Evolutionary conservation across 2,797 vertebrate species (phyloP), one percentile per base, ranked within the genome.

Genomic region (Sebastes oblongus): DNA sequence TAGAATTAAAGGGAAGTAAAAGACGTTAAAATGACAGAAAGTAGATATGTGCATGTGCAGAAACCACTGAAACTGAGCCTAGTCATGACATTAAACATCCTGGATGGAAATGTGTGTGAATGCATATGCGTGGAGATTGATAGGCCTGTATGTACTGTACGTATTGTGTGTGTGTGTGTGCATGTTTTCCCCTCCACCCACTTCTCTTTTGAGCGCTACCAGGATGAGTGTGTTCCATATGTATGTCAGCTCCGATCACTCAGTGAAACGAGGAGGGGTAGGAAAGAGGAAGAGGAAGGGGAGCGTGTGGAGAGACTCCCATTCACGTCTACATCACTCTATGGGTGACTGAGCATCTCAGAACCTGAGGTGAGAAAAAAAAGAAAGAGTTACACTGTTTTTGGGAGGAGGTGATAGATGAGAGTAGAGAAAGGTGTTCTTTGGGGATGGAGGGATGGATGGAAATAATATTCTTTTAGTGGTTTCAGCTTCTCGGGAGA

Each of bases 201-300:
- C 30, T 4, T 36, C 46, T 34, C 27, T n/a, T 83, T 46, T 75
- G 85, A 93, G 82, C 24, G 86, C 88, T 85, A 88, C 88, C 75
- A 87, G 81, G 84, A 90, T 86, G 89, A 91, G 87, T 92, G 84
- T 81, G 87, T 79, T 91, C 92, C 90, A 94, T 92, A 93, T 93
- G 92, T 90, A 88, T 88, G 92, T 93, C 93, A 93, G 84, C 86
- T 86, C 85, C 30, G 42, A 93, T 93, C 91, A 85, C 81, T 92
- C 89, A 89, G 78, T 72, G 80, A 79, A 77, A 84, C 46, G 12
- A 14, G 75, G 64, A 50, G n/a, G 24, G 74, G 8, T 25, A 20
- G 68, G n/a, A 10, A 14, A 42, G 68, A 42, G 68, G 46, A 42
- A 60, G 50, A 70, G 65, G 61, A 9, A 52, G 46, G 27, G 58